phyloP scores from a whole-genome alignment of 2,888 invertebrate species.

The Drosophila mulleri region DNA sequence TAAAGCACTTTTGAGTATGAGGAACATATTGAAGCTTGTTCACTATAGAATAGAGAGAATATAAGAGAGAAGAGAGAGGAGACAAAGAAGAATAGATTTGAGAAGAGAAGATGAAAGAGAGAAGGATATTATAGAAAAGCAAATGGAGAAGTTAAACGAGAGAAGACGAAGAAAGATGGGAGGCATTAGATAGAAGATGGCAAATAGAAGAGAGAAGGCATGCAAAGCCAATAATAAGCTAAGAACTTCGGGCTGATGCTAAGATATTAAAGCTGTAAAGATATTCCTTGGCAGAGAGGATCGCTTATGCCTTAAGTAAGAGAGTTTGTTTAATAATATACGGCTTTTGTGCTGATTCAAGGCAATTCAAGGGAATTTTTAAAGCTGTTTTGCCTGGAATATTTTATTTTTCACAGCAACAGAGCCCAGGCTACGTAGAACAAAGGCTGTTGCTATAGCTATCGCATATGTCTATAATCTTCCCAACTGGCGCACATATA shows the following conservation, averaged over 20 bases:
- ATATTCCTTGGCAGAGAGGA: neutral
- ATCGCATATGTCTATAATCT: constrained; percentile 14
- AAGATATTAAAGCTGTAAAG: neutral
- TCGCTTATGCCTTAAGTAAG: neutral
- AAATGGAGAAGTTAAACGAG: neutral
- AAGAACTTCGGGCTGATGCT: neutral
- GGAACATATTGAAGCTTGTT: neutral
- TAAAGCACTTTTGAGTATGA: constrained; percentile 2
- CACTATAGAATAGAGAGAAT: neutral
- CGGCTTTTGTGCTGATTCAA: neutral
- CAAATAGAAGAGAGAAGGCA: too few relatives aligned
- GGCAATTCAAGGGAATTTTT: constrained; percentile 6
- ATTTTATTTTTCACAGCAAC: neutral
- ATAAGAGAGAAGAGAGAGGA: neutral
- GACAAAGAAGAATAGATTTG: neutral
- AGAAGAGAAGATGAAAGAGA: neutral
- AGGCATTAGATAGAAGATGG: too few relatives aligned
- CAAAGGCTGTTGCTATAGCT: constrained; percentile 6
- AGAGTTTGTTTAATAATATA: constrained; percentile 5
- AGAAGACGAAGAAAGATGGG: too few relatives aligned
- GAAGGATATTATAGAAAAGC: neutral
- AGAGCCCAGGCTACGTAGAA: neutral
- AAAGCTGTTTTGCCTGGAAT: constrained; percentile 2
- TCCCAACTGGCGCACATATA: constrained; percentile 17
- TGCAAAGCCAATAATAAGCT: neutral